Base-by-base conservation (phyloP, 1,140 invertebrate species). In the Stegodyphus mimosarum region DNA sequence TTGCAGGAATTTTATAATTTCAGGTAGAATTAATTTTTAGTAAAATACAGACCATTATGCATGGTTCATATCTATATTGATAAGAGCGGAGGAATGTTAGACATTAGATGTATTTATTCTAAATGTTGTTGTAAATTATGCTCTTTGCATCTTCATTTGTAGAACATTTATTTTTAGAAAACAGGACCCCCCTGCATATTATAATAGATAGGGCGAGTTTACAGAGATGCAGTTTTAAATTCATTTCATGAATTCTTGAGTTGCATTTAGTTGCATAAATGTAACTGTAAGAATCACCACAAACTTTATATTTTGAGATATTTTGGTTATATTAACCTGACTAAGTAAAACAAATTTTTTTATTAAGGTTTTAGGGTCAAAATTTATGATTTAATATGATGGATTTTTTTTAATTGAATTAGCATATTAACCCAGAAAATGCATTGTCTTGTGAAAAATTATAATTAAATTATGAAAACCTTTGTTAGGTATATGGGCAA, bases 81-180 rank as follows among this genome's bases (percentile, higher is more conserved):
- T 60, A 60, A 60, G 15, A 10, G 15, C 64, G 6, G n/a, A 67
- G 76, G 76, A 78, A 78, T 78, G 76, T 78, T 78, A 66, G 76
- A 78, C n/a, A 51, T 18, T 50, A 78, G 76, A 15, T 78, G 76
- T 78, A 78, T 78, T 78, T 78, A 78, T 78, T 78, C 50, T 78
- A 63, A 33, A 50, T 76, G 60, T 53, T 50, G 13, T 55, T 13
- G n/a, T 66, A 76, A 48, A 76, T 60, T 64, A 15, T 63, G 53
- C 53, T 64, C 74, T 60, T 76, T 76, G 60, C 74, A 63, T 76
- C 63, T 49, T 66, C 60, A 10, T 60, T 60, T 60, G 50, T 76
- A 76, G 60, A 76, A 17, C 11, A 76, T 10, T 64, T 76, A 10
- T 10, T 64, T 76, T 64, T 66, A 66, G 48, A 49, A 64, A 64